Base-by-base conservation (phyloP, 2,888 invertebrate genomes). In the Malachius bipustulatus region DNA sequence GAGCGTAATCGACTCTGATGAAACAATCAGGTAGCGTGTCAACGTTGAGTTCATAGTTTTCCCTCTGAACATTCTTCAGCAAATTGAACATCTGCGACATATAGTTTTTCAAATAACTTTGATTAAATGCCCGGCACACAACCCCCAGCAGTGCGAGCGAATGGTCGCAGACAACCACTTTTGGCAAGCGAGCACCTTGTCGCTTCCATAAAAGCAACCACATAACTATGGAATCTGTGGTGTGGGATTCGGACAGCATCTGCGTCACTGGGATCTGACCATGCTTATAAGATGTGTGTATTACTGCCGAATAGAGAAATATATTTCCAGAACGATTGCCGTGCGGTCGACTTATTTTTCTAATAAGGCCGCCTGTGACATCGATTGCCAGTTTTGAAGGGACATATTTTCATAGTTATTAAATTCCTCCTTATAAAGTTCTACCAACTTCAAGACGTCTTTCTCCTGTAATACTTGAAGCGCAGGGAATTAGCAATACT, bases 231-330 rank as follows among this genome's bases (percentile, higher is more conserved):
- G 29, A 6, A 11, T 28, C 11, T 8, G 4, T 28, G 12, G 4
- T n/a, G 10, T 28, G 10, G 8, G 6, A 8, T 28, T 28, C 29
- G 4, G 29, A 28, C 10, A 28, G 29, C 29, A 28, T 28, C 29
- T 28, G 29, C 12, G 10, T n/a, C n/a, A 28, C 29, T 10, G 29
- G 29, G 11, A 28, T 28, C 10, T 28, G 29, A n/a, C 29, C 29
- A 11, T 9, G 11, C 11, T 28, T 28, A 11, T 11, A 9, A 6
- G n/a, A 8, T n/a, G 11, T 11, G 10, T 28, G 4, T 6, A 28
- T n/a, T 4, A 28, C 29, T n/a, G n/a, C 29, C 8, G 4, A 10
- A 28, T 28, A 28, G 8, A 28, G 11, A n/a, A 28, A 28, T 8
- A 28, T 28, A n/a, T 28, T 4, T 28, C 29, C 29, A 11, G 29